Percentiles rank a stretch among this genome's conserved stretches.
Evolutionary conservation across 2,797 vertebrate species (phyloP).

Genomic region (Artibeus lituratus): DNA sequence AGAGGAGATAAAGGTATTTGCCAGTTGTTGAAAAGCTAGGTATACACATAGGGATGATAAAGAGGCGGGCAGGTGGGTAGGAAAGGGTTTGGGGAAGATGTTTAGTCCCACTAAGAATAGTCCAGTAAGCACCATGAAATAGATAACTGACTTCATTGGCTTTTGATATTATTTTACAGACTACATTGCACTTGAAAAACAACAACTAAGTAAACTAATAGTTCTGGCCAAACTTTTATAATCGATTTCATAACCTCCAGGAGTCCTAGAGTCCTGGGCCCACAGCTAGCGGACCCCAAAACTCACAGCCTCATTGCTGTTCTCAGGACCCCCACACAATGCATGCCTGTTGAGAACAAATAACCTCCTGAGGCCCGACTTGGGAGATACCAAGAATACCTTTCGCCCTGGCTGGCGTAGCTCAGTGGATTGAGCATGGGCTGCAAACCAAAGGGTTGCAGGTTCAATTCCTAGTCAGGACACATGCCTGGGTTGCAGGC

Average conservation of each 20-base stretch:
- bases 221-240: not conserved
- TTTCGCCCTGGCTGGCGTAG: not conserved
- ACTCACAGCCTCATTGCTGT: not conserved
- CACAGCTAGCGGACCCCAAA: not conserved
- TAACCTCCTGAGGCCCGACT: not conserved
- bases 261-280: not conserved
- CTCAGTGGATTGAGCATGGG: too few relatives aligned
- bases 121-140: not conserved
- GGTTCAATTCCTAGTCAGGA: too few relatives aligned
- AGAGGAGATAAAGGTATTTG: not conserved
- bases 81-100: not conserved
- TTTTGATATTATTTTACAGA: not conserved
- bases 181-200: not conserved
- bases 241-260: not conserved
- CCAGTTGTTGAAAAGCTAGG: not conserved
- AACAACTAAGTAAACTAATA: not conserved
- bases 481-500: too few relatives aligned
- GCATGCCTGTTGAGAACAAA: not conserved
- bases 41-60: not conserved
- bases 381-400: not conserved
- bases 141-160: not conserved
- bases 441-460: too few relatives aligned
- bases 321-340: not conserved
- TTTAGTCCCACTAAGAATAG: not conserved
- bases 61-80: accelerated